These are phyloP conservation scores for Pempheris klunzingeri DNA, from an alignment of 2,797 vertebrate species.

Conservation along the genomic window DNA sequence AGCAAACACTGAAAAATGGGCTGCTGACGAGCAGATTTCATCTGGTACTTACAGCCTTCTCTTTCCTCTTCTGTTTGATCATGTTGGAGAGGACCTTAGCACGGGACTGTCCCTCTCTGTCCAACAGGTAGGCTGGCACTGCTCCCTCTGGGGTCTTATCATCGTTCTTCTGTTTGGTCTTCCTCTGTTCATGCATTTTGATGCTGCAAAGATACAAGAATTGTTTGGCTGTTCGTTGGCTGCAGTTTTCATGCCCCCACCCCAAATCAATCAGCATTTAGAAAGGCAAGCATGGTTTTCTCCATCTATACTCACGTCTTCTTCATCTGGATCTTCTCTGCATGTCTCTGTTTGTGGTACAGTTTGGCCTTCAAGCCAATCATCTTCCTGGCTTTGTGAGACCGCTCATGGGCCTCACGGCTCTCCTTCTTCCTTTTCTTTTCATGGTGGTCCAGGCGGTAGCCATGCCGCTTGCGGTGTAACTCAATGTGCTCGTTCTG, in stretches of 20 bases:
- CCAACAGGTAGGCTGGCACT: slow-evolving; percentile 94
- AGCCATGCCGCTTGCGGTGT: slow-evolving; percentile 95
- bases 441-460: slow-evolving; percentile 97
- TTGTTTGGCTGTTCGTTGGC: not conserved
- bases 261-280: not conserved
- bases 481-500: slow-evolving; percentile 98
- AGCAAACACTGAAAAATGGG: not conserved
- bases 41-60: slow-evolving; percentile 93
- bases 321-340: slow-evolving; percentile 99
- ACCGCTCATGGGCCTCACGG: slow-evolving; percentile 93
- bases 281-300: not conserved
- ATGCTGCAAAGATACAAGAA: slow-evolving; percentile 83
- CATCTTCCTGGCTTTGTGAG: slow-evolving; percentile 96
- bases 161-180: slow-evolving; percentile 95
- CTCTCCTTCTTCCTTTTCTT: slow-evolving; percentile 97
- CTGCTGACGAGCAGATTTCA: not conserved
- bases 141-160: slow-evolving; percentile 98
- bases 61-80: slow-evolving; percentile 99
- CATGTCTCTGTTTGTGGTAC: slow-evolving; percentile 97
- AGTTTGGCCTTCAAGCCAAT: slow-evolving; percentile 98
- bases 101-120: slow-evolving; percentile 95
- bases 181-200: slow-evolving; percentile 99
- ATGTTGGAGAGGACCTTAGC: slow-evolving; percentile 99
- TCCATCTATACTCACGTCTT: slow-evolving; percentile 91
- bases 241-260: accelerated